Evolutionary conservation across 2,888 invertebrate species (phyloP).

Genomic region (Hedya salicella): DNA sequence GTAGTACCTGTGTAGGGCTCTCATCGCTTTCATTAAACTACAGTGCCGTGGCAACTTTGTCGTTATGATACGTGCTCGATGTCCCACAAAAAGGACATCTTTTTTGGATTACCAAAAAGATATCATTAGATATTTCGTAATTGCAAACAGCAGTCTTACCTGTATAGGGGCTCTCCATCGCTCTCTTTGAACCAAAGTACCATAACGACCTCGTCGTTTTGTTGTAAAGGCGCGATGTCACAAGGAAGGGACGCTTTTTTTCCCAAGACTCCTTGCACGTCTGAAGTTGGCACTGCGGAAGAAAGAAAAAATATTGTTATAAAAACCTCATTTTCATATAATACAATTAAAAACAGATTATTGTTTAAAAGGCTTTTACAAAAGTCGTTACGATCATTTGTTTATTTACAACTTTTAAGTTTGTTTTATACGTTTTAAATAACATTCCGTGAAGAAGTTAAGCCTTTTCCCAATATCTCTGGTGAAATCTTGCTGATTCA

Average conservation of each 20-base stretch:
- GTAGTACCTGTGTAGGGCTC: conserved; percentile 87
- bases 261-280: conserved; percentile 92
- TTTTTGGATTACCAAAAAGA: too few relatives aligned
- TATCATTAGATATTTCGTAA: too few relatives aligned
- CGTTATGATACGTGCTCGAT: too few relatives aligned
- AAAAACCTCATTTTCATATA: not conserved
- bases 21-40: conserved; percentile 67
- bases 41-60: conserved; percentile 78
- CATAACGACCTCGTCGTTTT: conserved; percentile 93
- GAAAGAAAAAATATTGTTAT: conserved; percentile 38
- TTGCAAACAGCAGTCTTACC: conserved; percentile 83
- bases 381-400: too few relatives aligned
- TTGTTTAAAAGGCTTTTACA: too few relatives aligned
- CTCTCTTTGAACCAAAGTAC: conserved; percentile 95
- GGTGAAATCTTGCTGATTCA: too few relatives aligned
- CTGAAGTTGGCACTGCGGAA: conserved; percentile 90
- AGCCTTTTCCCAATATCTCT: too few relatives aligned
- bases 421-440: too few relatives aligned
- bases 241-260: conserved; percentile 94
- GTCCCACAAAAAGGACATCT: too few relatives aligned
- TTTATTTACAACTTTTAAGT: too few relatives aligned
- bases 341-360: too few relatives aligned
- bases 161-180: conserved; percentile 93
- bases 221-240: conserved; percentile 91
- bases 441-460: too few relatives aligned